These are phyloP conservation scores for Stenodera caucasica DNA, from an alignment of 2,888 invertebrate species.

Conservation along the genomic window DNA sequence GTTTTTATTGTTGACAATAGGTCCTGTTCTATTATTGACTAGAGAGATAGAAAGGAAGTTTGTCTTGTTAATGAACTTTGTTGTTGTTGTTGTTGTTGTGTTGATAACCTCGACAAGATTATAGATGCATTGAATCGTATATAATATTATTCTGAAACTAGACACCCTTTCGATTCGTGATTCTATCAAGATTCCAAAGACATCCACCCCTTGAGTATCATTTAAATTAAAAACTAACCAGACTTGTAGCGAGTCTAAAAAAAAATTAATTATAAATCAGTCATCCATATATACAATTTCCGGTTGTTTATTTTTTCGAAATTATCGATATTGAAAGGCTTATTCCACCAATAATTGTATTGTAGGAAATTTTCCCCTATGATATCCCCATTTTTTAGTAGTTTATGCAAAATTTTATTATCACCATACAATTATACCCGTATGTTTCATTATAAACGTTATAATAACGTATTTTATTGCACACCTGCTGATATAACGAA, in stretches of 20 bases:
- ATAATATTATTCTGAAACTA: background rate
- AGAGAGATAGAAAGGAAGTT: constrained; percentile 9
- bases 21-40: constrained; percentile 15
- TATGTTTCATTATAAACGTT: background rate
- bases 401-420: too few species aligned
- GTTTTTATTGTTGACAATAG: background rate
- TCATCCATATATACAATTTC: too few species aligned
- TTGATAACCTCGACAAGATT: background rate
- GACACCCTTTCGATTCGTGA: background rate
- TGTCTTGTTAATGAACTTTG: constrained; percentile 21
- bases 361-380: too few species aligned
- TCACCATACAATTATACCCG: background rate
- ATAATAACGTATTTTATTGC: background rate
- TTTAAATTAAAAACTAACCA: too few species aligned
- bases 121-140: background rate
- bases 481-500: background rate
- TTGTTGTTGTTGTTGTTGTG: constrained; percentile 6
- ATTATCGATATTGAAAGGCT: too few species aligned
- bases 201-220: background rate
- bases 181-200: background rate
- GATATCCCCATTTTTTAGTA: too few species aligned
- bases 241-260: too few species aligned
- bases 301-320: too few species aligned
- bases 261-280: too few species aligned
- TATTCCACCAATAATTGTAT: too few species aligned